phyloP scores from a whole-genome alignment of 92 coral and sea anemone species.

The Porites lobata region DNA sequence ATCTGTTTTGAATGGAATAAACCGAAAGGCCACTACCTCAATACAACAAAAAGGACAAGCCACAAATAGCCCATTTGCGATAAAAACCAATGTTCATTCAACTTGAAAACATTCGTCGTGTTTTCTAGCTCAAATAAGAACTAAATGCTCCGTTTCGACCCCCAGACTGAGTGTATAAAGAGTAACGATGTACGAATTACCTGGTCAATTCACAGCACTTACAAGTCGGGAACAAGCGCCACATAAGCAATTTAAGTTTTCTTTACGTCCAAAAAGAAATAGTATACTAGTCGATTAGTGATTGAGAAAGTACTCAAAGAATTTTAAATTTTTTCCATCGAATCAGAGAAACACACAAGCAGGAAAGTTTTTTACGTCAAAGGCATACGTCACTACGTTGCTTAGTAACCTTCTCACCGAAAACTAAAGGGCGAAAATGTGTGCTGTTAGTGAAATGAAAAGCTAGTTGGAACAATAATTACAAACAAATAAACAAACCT shows the following conservation, averaged over 20 bases:
- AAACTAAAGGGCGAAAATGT: too few relatives aligned
- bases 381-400: background rate
- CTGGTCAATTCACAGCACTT: background rate
- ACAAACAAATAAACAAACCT: background rate
- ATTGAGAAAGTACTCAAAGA: background rate
- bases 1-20: background rate
- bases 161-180: constrained; percentile 7
- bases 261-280: too few relatives aligned
- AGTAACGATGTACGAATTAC: background rate
- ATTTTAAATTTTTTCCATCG: background rate
- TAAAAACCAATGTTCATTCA: constrained; percentile 17
- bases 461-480: background rate
- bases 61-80: constrained; percentile 10
- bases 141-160: constrained; percentile 10
- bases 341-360: background rate
- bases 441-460: background rate
- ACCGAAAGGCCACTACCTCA: background rate
- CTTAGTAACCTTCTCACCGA: background rate
- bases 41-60: constrained; percentile 1
- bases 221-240: constrained; percentile 24
- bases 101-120: background rate
- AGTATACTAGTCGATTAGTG: too few relatives aligned
- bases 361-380: background rate
- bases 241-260: background rate
- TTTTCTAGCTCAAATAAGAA: constrained; percentile 6